Evolutionary conservation across 2,113 vertebrate species (phyloP), one percentile per base, ranked within the genome.

Genomic region (Poecile atricapillus): DNA sequence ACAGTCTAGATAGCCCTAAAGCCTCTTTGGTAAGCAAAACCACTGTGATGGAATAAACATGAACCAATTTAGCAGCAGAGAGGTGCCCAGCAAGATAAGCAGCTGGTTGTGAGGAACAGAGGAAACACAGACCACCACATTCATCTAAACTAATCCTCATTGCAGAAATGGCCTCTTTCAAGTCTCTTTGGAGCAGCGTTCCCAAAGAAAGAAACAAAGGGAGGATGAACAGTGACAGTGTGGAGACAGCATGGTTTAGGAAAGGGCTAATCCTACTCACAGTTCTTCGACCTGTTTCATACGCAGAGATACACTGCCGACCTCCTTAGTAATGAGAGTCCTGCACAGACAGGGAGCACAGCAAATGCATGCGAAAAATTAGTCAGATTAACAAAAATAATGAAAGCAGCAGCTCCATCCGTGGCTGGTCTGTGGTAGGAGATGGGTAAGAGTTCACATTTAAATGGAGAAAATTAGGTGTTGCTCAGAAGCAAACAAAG

Each of bases 251-350:
- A 78, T 59, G 82, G 92, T 95, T 95, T 93, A 95, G 96, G 96
- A 93, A 88, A 96, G 87, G 89, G 94, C 97, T 94, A 83, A 58
- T 98, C 98, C 98, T 99, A 99, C 99, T 99, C 99, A 99, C 99
- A 99, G 99, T 98, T 99, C 99, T 98, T 99, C 99, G 97, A 99
- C 99, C 99, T 99, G 99, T 98, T 99, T 99, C 99, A 99, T 99
- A 98, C 99, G 99, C 95, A 99, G 98, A 98, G 99, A 99, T 82
- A 99, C 99, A 97, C 99, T 99, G 99, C 99, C 99, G 97, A 98
- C 98, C 98, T 99, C 99, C 98, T 99, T 99, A 99, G 99, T 98
- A 97, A 99, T 96, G 93, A 98, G 98, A 96, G 98, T 98, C 98
- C 98, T 99, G 99, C 95, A 98, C 97, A 98, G 97, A 97, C 95